Evolutionary conservation across 2,797 vertebrate species (phyloP).

Genomic region (Rallus crepitans): DNA sequence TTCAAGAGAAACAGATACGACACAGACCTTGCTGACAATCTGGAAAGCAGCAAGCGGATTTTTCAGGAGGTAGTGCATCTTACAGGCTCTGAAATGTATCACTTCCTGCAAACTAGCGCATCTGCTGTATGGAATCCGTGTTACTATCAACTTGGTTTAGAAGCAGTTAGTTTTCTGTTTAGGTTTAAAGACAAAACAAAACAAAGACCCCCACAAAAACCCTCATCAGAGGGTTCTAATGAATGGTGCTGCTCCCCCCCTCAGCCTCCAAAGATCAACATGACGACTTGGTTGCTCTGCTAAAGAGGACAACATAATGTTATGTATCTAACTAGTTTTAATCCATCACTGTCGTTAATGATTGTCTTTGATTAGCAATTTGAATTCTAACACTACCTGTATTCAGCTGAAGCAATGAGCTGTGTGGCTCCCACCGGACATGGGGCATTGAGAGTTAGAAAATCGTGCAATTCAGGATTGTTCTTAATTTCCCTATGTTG

Average conservation of each 20-base stretch:
- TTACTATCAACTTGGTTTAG: not conserved
- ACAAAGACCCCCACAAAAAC: not conserved
- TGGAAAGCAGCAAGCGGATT: not conserved
- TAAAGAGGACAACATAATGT: not conserved
- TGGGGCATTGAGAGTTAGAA: conserved; percentile 6
- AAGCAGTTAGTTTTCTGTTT: not conserved
- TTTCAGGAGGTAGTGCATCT: not conserved
- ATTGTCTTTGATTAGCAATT: conserved; percentile 21
- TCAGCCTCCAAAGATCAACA: not conserved
- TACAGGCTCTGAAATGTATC: not conserved
- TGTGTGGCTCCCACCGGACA: not conserved
- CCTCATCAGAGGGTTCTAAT: not conserved
- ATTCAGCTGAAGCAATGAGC: not conserved
- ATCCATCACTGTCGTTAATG: not conserved
- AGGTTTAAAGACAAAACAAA: not conserved
- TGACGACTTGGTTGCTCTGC: not conserved
- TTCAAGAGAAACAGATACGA: not conserved
- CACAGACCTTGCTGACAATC: not conserved
- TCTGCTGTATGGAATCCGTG: not conserved
- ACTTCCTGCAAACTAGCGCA: not conserved
- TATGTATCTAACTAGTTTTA: conserved; percentile 4
- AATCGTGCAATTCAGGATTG: not conserved
- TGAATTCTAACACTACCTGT: not conserved
- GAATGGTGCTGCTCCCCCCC: not conserved
- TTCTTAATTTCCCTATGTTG: conserved; percentile 44